Conservation (phyloP, 2,113 vertebrate genomes). For the Grallaria varia region DNA sequence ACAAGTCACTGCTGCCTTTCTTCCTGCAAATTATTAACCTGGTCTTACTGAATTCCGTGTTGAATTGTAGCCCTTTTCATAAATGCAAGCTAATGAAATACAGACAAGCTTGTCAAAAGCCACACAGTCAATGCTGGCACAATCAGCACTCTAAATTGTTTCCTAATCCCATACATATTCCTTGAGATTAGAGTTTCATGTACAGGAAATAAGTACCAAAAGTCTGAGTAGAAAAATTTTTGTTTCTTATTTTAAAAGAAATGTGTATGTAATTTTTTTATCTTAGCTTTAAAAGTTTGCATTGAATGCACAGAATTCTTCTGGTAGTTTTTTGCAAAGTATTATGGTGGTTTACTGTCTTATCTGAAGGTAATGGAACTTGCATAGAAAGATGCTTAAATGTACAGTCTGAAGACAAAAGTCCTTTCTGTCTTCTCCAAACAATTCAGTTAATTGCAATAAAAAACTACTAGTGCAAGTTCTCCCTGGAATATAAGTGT, state of each 20-base stretch:
- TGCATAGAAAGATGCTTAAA: background rate
- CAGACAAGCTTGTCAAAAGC: background rate
- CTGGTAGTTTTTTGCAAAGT: background rate
- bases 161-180: background rate
- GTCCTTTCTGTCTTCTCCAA: background rate
- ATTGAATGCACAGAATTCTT: background rate
- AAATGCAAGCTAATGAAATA: background rate
- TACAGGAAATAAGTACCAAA: background rate
- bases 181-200: background rate
- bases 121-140: background rate
- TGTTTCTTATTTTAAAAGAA: background rate
- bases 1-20: background rate
- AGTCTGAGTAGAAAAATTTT: background rate
- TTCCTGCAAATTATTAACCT: background rate
- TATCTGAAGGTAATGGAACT: background rate
- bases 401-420: background rate
- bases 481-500: background rate
- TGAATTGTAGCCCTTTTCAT: background rate
- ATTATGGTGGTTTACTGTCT: background rate
- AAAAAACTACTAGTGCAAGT: background rate
- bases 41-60: background rate
- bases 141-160: background rate
- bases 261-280: background rate
- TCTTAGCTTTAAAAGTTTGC: background rate
- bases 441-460: background rate